Percentiles rank a stretch among this genome's conserved stretches.
phyloP scores from a whole-genome alignment of 2,888 invertebrate genomes.

The Watsonalla binaria region DNA sequence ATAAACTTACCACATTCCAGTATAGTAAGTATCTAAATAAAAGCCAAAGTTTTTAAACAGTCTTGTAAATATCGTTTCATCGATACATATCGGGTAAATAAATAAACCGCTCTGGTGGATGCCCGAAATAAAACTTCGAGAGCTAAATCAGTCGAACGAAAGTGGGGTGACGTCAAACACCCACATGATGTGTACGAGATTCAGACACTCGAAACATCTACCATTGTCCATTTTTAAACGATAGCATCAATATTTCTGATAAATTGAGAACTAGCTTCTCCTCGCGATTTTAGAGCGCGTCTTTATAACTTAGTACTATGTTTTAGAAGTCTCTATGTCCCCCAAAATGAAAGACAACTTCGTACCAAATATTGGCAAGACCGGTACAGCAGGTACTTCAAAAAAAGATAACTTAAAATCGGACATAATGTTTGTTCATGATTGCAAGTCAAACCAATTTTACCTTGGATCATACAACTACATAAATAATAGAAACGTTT shows the following conservation, averaged over 20 bases:
- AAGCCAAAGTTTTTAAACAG: background rate
- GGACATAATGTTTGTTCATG: too few relatives aligned
- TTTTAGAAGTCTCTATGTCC: too few relatives aligned
- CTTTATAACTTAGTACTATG: too few relatives aligned
- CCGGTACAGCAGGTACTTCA: too few relatives aligned
- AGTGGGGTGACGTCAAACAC: constrained; percentile 17
- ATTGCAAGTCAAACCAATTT: too few relatives aligned
- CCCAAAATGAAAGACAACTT: too few relatives aligned
- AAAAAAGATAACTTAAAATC: too few relatives aligned
- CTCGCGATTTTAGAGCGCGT: background rate
- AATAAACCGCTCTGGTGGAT: constrained; percentile 10
- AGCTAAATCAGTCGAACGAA: constrained; percentile 7
- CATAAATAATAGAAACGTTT: background rate
- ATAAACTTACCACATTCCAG: background rate
- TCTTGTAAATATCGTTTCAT: constrained; percentile 29
- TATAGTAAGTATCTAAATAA: background rate
- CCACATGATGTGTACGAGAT: constrained; percentile 6
- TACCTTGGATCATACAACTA: too few relatives aligned
- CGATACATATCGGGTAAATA: constrained; percentile 27
- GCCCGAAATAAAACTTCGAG: constrained; percentile 21
- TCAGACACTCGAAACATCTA: background rate
- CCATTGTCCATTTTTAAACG: background rate
- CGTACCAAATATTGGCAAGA: too few relatives aligned
- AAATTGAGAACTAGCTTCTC: background rate
- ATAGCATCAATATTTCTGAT: background rate